Evolutionary conservation across 2,888 invertebrate species (phyloP).

Genomic region (Drosophila pseudotakahashii): DNA sequence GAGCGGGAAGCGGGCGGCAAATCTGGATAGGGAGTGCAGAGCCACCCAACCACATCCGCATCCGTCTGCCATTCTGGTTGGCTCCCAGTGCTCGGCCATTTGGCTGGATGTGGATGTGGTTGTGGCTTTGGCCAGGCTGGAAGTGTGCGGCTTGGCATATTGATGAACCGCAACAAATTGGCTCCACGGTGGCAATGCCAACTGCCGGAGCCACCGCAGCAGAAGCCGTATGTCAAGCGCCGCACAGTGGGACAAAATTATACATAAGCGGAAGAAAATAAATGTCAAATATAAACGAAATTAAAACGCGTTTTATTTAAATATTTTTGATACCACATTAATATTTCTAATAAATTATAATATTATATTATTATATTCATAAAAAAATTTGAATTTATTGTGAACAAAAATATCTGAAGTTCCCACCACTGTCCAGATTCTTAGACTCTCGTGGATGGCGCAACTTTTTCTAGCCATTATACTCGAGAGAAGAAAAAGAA

Average conservation of each 20-base stretch:
- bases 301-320: no score
- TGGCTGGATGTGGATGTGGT: slow-evolving; percentile 15
- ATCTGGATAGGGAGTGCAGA: slow-evolving; percentile 43
- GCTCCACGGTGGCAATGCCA: slow-evolving; percentile 60
- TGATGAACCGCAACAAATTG: slow-evolving; percentile 81
- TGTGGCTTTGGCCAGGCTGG: slow-evolving; percentile 28
- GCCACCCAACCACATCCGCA: slow-evolving; percentile 46
- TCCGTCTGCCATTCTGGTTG: slow-evolving; percentile 44
- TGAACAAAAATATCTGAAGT: no score
- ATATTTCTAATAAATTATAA: background rate
- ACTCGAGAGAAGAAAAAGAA: slow-evolving; percentile 38
- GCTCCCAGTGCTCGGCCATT: slow-evolving; percentile 29
- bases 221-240: slow-evolving; percentile 34
- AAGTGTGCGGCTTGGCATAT: slow-evolving; percentile 71
- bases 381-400: no score
- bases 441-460: slow-evolving; percentile 38
- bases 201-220: slow-evolving; percentile 24
- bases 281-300: no score
- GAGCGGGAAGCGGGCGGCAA: slow-evolving; percentile 17
- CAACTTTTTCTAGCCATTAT: slow-evolving; percentile 66
- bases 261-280: no score
- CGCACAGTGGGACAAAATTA: slow-evolving; percentile 49
- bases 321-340: no score
- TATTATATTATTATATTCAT: no score
- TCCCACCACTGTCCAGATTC: slow-evolving; percentile 53